Base-by-base conservation (phyloP, 2,888 invertebrate genomes). In the Callinectes sapidus region DNA sequence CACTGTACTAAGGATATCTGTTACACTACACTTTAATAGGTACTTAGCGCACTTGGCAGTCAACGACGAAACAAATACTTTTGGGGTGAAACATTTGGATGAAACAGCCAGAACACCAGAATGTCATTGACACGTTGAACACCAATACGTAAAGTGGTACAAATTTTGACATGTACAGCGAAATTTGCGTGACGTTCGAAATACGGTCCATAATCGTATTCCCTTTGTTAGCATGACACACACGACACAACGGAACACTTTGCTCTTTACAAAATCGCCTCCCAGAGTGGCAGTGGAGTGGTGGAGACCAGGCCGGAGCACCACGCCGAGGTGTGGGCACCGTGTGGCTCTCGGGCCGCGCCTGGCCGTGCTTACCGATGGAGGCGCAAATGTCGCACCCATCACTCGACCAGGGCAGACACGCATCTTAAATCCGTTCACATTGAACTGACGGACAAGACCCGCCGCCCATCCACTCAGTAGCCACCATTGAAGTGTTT, bases 21-120 rank as follows among this genome's bases (percentile, higher is more conserved):
- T 88, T 54, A 89, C 89, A 89, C 89, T 89, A 89, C 89, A 89
- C 71, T 89, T 42, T 66, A 28, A 89, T 89, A 89, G 89, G 89
- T 89, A 89, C 89, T 89, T 48, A 89, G 89, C 89, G 89, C 89
- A 89, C 89, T 89, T 89, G 48, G 48, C 71, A 71, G 42, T 89
- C 89, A 35, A 89, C 89, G 77, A 77, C 77, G 28, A 89, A 89
- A 89, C 71, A 71, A 35, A 28, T 66, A 77, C n/a, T 35, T 54
- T 28, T 23, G 13, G 71, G 89, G n/a, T 89, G 89, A 66, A 77
- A 81, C 77, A 77, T 39, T 35, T 89, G 89, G 89, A 32, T 39
- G 71, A 89, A 42, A 77, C 89, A 89, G 89, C 28, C 89, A 89
- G 71, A 77, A 66, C 39, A 77, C 42, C n/a, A 23, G 48, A 13